phyloP scores from a whole-genome alignment of 2,888 invertebrate genomes.

The Microctonus brassicae region DNA sequence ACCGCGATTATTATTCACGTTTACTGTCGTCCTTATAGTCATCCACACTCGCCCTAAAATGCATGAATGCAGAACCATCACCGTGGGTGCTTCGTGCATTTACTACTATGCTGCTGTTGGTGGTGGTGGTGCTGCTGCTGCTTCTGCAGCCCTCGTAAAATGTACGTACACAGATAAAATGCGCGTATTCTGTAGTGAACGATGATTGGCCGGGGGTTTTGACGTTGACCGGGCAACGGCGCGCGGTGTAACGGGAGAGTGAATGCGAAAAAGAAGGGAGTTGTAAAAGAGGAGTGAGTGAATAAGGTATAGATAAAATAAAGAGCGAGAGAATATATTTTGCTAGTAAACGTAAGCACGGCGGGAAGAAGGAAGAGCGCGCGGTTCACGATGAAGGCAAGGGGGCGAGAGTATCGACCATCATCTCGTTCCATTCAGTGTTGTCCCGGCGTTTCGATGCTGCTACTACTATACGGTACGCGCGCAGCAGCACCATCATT shows the following conservation, averaged over 20 bases:
- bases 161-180: constrained; percentile 21
- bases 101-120: constrained; percentile 35
- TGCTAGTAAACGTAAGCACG: constrained; percentile 17
- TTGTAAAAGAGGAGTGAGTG: constrained; percentile 11
- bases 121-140: too few relatives aligned
- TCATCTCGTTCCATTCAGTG: constrained; percentile 57
- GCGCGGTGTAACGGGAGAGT: constrained; percentile 41
- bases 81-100: constrained; percentile 33
- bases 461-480: constrained; percentile 33
- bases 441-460: constrained; percentile 42
- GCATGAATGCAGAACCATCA: constrained; percentile 42
- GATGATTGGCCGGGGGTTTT: constrained; percentile 28
- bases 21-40: not conserved
- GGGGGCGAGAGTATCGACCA: constrained; percentile 56
- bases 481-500: constrained; percentile 34
- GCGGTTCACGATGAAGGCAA: constrained; percentile 21
- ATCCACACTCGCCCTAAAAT: constrained; percentile 19
- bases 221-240: constrained; percentile 36
- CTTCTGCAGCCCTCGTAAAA: constrained; percentile 6
- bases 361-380: constrained; percentile 36
- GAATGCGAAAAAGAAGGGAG: not conserved
- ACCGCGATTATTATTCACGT: not conserved
- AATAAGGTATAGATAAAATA: constrained; percentile 14
- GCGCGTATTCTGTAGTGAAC: constrained; percentile 20
- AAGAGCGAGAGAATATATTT: constrained; percentile 6